Evolutionary conservation across 2,888 invertebrate species (phyloP), one percentile per base, ranked within the genome.

Genomic region (Rugalucina vietnamica): DNA sequence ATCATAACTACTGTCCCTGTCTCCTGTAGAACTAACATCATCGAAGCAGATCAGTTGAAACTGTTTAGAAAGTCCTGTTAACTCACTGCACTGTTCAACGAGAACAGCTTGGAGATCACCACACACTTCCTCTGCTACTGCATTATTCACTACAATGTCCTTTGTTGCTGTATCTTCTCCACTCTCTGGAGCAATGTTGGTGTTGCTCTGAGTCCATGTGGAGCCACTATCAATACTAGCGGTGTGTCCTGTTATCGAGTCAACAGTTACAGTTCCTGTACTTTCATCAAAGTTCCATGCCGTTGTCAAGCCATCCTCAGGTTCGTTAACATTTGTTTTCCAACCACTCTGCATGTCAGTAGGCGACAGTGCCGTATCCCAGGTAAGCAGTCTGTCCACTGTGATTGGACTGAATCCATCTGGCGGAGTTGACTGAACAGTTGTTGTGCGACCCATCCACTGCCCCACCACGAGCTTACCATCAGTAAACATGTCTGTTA

Each of bases 41-140:
- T 83, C 85, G 18, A 89, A 69, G 70, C 91, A 91, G 5, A 72
- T 81, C 49, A 84, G 85, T 79, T 87, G 89, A 76, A 81, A 82
- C 32, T 85, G 85, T n/a, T 83, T 73, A 3, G 85, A 65, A 1
- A 82, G 50, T 0, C 76, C 69, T 1, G 29, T 32, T 3, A 81
- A 76, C 3, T 82, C 72, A 1, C 57, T 37, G 76, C 84, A 87
- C 21, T 37, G 27, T 8, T 77, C 5, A n/a, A 71, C 24, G 36
- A 86, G 50, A 34, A 10, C 29, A 0, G 70, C 21, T 36, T 18
- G 60, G 4, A 81, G 24, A 1, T n/a, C 36, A 14, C 81, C 70
- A 79, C 86, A 86, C 4, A 57, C 78, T n/a, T 70, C 39, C 32
- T 54, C 79, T 8, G 65, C 36, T 29, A 75, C 77, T 50, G 72